phyloP scores from a whole-genome alignment of 2,113 vertebrate genomes.

The Peromyscus californicus region DNA sequence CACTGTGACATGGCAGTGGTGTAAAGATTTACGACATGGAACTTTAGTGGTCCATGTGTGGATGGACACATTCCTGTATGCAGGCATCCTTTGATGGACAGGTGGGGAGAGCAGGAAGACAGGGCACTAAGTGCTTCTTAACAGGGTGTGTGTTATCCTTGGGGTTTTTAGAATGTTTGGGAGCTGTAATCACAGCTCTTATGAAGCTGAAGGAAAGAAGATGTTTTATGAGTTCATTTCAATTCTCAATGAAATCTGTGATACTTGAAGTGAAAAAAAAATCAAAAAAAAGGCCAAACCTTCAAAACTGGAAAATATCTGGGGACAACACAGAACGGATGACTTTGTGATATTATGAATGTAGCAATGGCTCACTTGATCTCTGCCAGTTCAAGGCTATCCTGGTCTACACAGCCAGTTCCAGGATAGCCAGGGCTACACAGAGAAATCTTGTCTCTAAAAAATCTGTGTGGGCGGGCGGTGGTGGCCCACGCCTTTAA shows the following conservation, averaged over 20 bases:
- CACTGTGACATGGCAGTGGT: neutral
- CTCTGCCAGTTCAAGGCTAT: no score
- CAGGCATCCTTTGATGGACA: neutral
- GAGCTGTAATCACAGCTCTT: neutral
- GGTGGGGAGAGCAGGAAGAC: neutral
- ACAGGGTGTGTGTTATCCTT: no score
- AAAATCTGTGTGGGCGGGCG: no score
- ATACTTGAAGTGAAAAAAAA: no score
- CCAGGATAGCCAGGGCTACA: no score
- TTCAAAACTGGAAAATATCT: neutral
- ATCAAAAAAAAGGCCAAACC: no score
- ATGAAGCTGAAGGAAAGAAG: neutral
- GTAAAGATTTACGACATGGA: neutral
- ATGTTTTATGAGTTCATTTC: no score
- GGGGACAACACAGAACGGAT: neutral
- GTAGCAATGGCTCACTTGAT: neutral
- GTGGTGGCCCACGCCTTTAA: no score
- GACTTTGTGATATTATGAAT: neutral
- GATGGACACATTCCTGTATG: neutral
- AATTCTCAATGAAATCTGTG: no score
- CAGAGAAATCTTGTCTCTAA: no score
- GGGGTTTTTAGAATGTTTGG: neutral
- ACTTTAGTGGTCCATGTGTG: neutral
- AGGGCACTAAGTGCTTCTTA: no score
- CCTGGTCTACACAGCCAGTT: no score